A percentile compares a stretch with the other conserved stretches of the same genome.
Evolutionary conservation across 1,140 invertebrate species (phyloP).

Genomic region (Pseudobourletiella spinata): DNA sequence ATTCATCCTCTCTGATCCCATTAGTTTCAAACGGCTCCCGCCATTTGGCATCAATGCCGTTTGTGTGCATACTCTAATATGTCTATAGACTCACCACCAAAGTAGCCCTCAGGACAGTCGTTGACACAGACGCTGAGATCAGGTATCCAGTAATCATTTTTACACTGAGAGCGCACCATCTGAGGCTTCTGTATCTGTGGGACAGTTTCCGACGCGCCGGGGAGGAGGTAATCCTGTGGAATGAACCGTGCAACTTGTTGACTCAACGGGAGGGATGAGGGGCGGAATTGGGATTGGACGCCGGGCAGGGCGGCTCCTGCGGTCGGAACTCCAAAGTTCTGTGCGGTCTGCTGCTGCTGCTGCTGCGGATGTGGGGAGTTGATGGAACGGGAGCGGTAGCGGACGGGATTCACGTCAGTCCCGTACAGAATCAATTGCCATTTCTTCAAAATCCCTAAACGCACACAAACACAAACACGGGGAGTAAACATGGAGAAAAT

Average conservation of each 20-base stretch:
- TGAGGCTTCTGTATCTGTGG: constrained; percentile 21
- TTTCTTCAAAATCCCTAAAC: constrained; percentile 64
- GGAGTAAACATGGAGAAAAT: no score
- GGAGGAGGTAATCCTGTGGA: constrained; percentile 38
- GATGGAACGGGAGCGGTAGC: constrained; percentile 45
- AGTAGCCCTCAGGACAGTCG: constrained; percentile 76
- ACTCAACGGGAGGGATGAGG: constrained; percentile 48
- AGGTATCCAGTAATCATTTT: constrained; percentile 33
- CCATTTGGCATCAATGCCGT: no score
- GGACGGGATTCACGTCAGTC: constrained; percentile 68
- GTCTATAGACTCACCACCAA: no score
- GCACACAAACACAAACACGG: no score
- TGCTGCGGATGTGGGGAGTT: constrained; percentile 38
- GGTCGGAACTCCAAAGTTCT: no score
- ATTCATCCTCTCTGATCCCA: no score
- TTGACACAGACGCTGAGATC: constrained; percentile 46
- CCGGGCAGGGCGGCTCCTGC: constrained; percentile 41
- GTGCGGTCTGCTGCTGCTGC: constrained; percentile 35
- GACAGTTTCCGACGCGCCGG: constrained; percentile 22
- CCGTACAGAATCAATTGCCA: constrained; percentile 92
- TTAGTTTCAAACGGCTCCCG: no score
- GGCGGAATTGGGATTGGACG: neutral
- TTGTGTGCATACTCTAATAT: no score
- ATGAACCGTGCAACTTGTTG: constrained; percentile 45
- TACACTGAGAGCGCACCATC: constrained; percentile 28